Conservation (phyloP, 2,888 invertebrate genomes). For the Apeira syringaria region DNA sequence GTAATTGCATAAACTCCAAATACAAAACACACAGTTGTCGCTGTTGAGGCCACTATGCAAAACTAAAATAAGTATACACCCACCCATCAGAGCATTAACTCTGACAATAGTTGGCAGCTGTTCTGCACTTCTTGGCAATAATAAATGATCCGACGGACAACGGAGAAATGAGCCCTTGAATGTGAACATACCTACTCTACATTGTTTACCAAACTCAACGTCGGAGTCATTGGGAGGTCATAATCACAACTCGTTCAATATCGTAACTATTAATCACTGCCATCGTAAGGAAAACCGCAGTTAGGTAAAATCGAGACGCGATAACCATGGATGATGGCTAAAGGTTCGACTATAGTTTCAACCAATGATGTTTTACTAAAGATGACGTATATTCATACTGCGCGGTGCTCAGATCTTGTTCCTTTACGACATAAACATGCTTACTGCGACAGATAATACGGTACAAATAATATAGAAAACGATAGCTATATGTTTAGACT, state of each 20-base stretch:
- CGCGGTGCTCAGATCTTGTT: too few relatives aligned
- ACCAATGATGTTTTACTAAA: too few relatives aligned
- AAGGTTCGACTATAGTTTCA: too few relatives aligned
- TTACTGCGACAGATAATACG: too few relatives aligned
- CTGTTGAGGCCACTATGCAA: slow-evolving; percentile 50
- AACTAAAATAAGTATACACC: slow-evolving; percentile 33
- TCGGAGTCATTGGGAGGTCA: slow-evolving; percentile 3
- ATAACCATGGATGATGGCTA: slow-evolving; percentile 17
- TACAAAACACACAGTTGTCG: slow-evolving; percentile 45
- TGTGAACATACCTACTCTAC: slow-evolving; percentile 5
- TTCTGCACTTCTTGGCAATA: slow-evolving; percentile 62
- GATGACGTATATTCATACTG: too few relatives aligned
- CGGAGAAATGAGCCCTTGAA: slow-evolving; percentile 23
- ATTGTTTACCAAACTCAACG: slow-evolving; percentile 7
- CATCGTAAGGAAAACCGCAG: too few relatives aligned
- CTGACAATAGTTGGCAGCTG: slow-evolving; percentile 56
- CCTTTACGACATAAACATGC: too few relatives aligned
- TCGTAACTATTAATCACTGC: slow-evolving; percentile 7
- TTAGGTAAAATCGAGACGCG: too few relatives aligned
- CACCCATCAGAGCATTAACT: slow-evolving; percentile 28
- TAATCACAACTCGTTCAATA: too few relatives aligned
- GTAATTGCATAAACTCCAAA: slow-evolving; percentile 70
- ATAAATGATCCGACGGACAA: slow-evolving; percentile 28
- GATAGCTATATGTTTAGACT: too few relatives aligned
- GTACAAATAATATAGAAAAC: too few relatives aligned